Percentiles rank a stretch among this genome's conserved stretches.
Conservation (phyloP, 2,888 invertebrate genomes). For the Bibio marci region DNA sequence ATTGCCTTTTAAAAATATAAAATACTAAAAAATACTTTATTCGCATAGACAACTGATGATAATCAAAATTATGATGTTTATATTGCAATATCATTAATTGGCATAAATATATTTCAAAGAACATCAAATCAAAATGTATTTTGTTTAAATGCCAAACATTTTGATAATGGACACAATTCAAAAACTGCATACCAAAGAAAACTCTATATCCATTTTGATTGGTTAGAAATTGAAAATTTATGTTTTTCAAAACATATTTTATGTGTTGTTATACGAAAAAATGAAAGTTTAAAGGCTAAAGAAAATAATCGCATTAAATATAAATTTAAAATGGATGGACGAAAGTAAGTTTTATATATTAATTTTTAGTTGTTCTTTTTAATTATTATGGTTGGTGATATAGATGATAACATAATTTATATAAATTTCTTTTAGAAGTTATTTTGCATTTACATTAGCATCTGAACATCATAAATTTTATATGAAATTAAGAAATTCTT, state of each 20-base stretch:
- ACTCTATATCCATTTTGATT: constrained; percentile 34
- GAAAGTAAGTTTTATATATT: constrained; percentile 35
- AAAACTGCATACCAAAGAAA: constrained; percentile 23
- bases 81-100: constrained; percentile 45
- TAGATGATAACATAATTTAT: constrained; percentile 1
- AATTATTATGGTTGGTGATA: background rate
- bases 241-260: constrained; percentile 59
- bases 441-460: constrained; percentile 57
- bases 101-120: constrained; percentile 24
- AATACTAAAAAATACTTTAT: background rate
- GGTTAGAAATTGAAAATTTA: constrained; percentile 59
- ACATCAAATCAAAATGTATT: background rate
- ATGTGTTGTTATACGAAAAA: constrained; percentile 38
- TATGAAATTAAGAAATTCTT: constrained; percentile 51
- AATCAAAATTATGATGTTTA: constrained; percentile 40
- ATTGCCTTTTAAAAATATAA: background rate
- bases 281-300: constrained; percentile 33
- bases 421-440: constrained; percentile 32
- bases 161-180: constrained; percentile 7
- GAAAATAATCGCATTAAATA: constrained; percentile 46
- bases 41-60: constrained; percentile 36
- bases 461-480: constrained; percentile 65
- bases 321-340: constrained; percentile 54
- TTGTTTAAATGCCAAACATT: background rate
- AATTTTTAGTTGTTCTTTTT: background rate